phyloP scores from a whole-genome alignment of 2,797 vertebrate genomes.

The Myripristis murdjan region DNA sequence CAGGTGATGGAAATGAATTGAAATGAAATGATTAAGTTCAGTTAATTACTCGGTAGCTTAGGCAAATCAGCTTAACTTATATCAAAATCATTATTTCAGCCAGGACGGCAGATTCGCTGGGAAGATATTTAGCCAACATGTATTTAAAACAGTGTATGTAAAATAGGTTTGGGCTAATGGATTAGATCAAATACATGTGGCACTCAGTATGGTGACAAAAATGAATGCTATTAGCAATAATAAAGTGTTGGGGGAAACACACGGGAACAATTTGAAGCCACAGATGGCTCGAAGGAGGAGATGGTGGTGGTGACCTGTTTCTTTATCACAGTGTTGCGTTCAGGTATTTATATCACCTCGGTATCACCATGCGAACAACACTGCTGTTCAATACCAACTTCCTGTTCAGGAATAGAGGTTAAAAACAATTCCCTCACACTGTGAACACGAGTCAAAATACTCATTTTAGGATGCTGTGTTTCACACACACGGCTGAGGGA shows the following conservation, averaged over 20 bases:
- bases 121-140: slow-evolving; percentile 78
- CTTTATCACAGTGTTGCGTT: slow-evolving; percentile 32
- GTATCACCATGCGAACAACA: slow-evolving; percentile 41
- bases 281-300: slow-evolving; percentile 48
- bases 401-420: slow-evolving; percentile 38
- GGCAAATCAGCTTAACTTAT: slow-evolving; percentile 83
- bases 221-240: slow-evolving; percentile 60
- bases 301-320: slow-evolving; percentile 37
- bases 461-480: slow-evolving; percentile 29
- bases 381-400: slow-evolving; percentile 51
- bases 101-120: slow-evolving; percentile 64
- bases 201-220: slow-evolving; percentile 54
- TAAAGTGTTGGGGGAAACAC: slow-evolving; percentile 44
- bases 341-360: slow-evolving; percentile 36
- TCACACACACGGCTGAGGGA: slow-evolving; percentile 43
- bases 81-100: slow-evolving; percentile 80
- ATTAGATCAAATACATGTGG: slow-evolving; percentile 69
- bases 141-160: slow-evolving; percentile 72
- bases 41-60: slow-evolving; percentile 83
- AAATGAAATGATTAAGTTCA: slow-evolving; percentile 85
- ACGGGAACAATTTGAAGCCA: slow-evolving; percentile 52
- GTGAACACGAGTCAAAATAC: slow-evolving; percentile 68
- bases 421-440: slow-evolving; percentile 20
- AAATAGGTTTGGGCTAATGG: slow-evolving; percentile 71
- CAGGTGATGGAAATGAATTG: slow-evolving; percentile 83